phyloP scores from a whole-genome alignment of 2,888 invertebrate genomes.

The Amaurobius ferox region DNA sequence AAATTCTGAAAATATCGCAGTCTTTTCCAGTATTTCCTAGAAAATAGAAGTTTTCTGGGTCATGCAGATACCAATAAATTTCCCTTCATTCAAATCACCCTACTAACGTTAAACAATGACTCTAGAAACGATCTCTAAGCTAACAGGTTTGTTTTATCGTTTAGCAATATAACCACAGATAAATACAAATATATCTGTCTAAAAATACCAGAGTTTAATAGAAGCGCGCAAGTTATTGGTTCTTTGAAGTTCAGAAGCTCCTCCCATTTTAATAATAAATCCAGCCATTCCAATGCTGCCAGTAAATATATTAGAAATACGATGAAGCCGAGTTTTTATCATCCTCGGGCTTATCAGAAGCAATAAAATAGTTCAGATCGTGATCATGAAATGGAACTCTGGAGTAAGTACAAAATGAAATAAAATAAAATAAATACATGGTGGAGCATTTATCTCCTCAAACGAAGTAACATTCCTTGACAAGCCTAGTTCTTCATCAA shows the following conservation, averaged over 20 bases:
- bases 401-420: constrained; percentile 24
- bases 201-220: too few relatives aligned
- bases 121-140: too few relatives aligned
- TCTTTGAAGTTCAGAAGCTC: neutral
- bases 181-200: too few relatives aligned
- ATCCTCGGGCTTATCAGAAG: constrained; percentile 61
- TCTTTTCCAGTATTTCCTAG: too few relatives aligned
- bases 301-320: constrained; percentile 65
- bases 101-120: too few relatives aligned
- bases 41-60: too few relatives aligned
- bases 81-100: too few relatives aligned
- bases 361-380: constrained; percentile 53
- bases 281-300: constrained; percentile 37
- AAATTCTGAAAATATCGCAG: too few relatives aligned
- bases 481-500: constrained; percentile 69
- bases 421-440: constrained; percentile 49
- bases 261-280: constrained; percentile 70
- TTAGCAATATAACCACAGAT: too few relatives aligned
- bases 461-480: constrained; percentile 56
- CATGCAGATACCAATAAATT: too few relatives aligned
- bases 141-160: too few relatives aligned
- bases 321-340: constrained; percentile 60
- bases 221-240: too few relatives aligned
- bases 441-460: constrained; percentile 54
- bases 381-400: constrained; percentile 58